These are phyloP conservation scores for Coturnix japonica DNA, from an alignment of 2,113 vertebrate genomes.

Conservation along the genomic window DNA sequence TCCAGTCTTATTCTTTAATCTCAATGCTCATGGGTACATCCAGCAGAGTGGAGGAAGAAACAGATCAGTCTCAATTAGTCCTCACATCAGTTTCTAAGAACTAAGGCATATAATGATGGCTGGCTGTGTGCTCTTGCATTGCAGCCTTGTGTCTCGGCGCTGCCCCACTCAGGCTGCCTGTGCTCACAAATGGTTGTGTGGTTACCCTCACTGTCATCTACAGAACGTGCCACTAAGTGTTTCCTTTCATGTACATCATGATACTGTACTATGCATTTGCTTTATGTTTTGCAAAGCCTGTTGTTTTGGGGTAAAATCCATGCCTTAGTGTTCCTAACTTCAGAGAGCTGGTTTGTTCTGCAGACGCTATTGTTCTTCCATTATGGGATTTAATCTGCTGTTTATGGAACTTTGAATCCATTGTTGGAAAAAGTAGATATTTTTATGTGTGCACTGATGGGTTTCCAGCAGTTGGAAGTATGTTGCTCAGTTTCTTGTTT, in stretches of 20 bases:
- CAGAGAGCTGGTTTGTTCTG: slow-evolving; percentile 50
- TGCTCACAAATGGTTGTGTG: not conserved
- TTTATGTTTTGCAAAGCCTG: slow-evolving; percentile 39
- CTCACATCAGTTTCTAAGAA: not conserved
- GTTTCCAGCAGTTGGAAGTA: not conserved
- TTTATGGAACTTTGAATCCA: slow-evolving; percentile 50
- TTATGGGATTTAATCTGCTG: slow-evolving; percentile 60
- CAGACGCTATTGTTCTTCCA: slow-evolving; percentile 50
- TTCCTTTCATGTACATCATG: not conserved
- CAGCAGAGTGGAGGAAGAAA: not conserved
- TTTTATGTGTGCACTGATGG: slow-evolving; percentile 57
- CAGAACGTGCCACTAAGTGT: not conserved
- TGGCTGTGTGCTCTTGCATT: not conserved
- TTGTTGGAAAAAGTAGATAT: slow-evolving; percentile 46
- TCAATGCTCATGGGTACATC: not conserved
- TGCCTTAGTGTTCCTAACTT: slow-evolving; percentile 46
- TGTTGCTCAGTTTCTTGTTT: slow-evolving; percentile 20
- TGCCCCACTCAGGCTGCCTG: not conserved
- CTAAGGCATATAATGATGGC: not conserved
- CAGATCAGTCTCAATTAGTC: slow-evolving; percentile 12
- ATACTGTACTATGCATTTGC: not conserved
- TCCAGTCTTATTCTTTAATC: slow-evolving; percentile 11
- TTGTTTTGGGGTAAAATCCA: slow-evolving; percentile 57
- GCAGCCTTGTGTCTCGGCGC: not conserved
- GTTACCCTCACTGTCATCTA: not conserved